Evolutionary conservation across 2,797 vertebrate species (phyloP).

Genomic region (Phaenicophaeus curvirostris): DNA sequence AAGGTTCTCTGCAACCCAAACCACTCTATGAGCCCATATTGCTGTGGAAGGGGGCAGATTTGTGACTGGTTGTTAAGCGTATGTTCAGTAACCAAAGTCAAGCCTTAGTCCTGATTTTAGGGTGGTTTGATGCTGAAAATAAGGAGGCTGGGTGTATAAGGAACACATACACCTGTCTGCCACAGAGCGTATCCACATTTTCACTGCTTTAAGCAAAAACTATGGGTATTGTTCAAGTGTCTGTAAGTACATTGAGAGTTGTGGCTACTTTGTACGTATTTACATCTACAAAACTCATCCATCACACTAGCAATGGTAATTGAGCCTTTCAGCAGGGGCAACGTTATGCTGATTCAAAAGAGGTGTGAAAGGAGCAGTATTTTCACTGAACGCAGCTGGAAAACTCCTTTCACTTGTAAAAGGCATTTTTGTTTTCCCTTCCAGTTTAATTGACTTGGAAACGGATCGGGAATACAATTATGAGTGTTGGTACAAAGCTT

Average conservation of each 20-base stretch:
- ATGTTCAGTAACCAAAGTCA: not conserved
- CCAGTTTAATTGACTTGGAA: constrained; percentile 42
- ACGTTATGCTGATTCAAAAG: not conserved
- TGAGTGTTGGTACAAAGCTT: constrained; percentile 11
- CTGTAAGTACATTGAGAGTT: not conserved
- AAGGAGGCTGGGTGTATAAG: not conserved
- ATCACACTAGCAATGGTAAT: not conserved
- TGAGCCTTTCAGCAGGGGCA: not conserved
- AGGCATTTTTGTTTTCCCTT: constrained; percentile 21
- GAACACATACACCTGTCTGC: not conserved
- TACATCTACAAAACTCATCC: not conserved
- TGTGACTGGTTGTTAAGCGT: not conserved
- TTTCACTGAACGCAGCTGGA: not conserved
- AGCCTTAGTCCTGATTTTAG: not conserved
- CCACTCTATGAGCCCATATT: not conserved
- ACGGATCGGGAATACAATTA: not conserved
- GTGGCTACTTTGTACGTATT: not conserved
- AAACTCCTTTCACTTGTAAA: not conserved
- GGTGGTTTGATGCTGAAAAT: not conserved
- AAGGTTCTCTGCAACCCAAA: too few species aligned
- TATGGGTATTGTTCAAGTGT: not conserved
- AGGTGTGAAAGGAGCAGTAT: not conserved
- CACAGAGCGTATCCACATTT: not conserved
- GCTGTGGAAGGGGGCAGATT: not conserved
- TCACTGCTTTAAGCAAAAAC: not conserved